These are phyloP conservation scores for Halichoeres trimaculatus DNA, from an alignment of 2,113 vertebrate genomes.

Conservation along the genomic window DNA sequence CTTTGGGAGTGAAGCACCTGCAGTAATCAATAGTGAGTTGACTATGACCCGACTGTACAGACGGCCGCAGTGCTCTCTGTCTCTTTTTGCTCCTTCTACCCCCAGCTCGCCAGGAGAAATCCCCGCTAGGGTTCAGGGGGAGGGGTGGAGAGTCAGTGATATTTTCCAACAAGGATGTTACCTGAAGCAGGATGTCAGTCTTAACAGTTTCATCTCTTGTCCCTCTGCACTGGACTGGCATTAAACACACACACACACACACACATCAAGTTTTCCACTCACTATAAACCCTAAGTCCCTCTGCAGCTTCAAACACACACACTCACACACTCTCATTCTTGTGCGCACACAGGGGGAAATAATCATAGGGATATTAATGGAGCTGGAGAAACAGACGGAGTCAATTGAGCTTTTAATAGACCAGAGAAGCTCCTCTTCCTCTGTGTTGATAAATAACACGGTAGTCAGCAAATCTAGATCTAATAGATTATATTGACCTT, in stretches of 20 bases:
- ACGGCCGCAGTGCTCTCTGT: slow-evolving; percentile 23
- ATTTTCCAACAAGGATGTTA: slow-evolving; percentile 28
- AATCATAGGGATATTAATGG: slow-evolving; percentile 64
- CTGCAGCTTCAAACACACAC: slow-evolving; percentile 32
- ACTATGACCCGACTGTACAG: slow-evolving; percentile 48
- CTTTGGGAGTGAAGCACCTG: slow-evolving; percentile 37
- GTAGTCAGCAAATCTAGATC: slow-evolving; percentile 74
- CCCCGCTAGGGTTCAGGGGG: slow-evolving; percentile 2
- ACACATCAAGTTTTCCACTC: slow-evolving; percentile 7
- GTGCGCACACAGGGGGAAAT: slow-evolving; percentile 9
- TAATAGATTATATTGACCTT: slow-evolving; percentile 80
- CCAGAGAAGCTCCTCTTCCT: slow-evolving; percentile 58
- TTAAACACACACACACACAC: slow-evolving; percentile 3
- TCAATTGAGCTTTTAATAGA: slow-evolving; percentile 75
- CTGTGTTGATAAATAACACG: slow-evolving; percentile 72
- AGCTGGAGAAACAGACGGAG: slow-evolving; percentile 57
- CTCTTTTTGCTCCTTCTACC: slow-evolving; percentile 1
- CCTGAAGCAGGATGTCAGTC: slow-evolving; percentile 44
- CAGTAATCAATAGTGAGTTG: slow-evolving; percentile 67
- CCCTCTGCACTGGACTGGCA: slow-evolving; percentile 10
- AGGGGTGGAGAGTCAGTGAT: slow-evolving; percentile 21
- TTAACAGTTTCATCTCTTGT: slow-evolving; percentile 9
- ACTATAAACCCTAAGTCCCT: slow-evolving; percentile 1
- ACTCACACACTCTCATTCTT: slow-evolving; percentile 14
- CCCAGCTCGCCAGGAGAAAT: slow-evolving; percentile 25